A percentile compares a stretch with the other conserved stretches of the same genome.
These are phyloP conservation scores for Sycophila sp. DNA, from an alignment of 1,140 invertebrate species.

Conservation along the genomic window DNA sequence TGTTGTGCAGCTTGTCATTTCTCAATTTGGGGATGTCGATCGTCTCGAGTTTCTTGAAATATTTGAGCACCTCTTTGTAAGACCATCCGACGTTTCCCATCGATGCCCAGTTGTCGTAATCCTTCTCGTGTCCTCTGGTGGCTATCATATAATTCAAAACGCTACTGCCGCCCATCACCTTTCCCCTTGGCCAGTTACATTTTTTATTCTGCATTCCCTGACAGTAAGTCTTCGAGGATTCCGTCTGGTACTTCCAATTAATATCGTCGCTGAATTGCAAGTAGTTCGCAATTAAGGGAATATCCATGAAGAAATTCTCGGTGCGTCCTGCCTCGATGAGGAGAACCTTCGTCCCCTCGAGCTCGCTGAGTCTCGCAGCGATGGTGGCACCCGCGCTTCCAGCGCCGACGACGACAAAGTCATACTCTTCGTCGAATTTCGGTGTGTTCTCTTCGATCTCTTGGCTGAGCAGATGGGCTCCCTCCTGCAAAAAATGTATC, in stretches of 20 bases:
- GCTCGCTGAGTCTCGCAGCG: conserved; percentile 73
- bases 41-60: conserved; percentile 67
- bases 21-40: conserved; percentile 41
- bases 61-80: conserved; percentile 68
- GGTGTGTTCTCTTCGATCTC: conserved; percentile 59
- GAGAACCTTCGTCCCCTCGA: conserved; percentile 69
- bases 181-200: conserved; percentile 61
- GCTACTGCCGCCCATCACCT: conserved; percentile 70
- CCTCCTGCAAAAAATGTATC: no score
- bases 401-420: conserved; percentile 77
- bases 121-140: conserved; percentile 68
- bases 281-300: conserved; percentile 72
- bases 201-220: conserved; percentile 63
- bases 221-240: conserved; percentile 64
- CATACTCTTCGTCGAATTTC: conserved; percentile 61
- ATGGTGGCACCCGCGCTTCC: conserved; percentile 78
- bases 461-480: no score
- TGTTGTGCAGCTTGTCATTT: not conserved
- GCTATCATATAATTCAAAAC: conserved; percentile 73
- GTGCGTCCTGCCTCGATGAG: conserved; percentile 74
- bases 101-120: conserved; percentile 67
- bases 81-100: conserved; percentile 67
- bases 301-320: conserved; percentile 73
- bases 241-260: conserved; percentile 78
- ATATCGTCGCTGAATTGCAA: conserved; percentile 70